A percentile compares a stretch with the other conserved stretches of the same genome.
These are phyloP conservation scores for Congeria kusceri DNA, from an alignment of 2,888 invertebrate species.

Conservation along the genomic window DNA sequence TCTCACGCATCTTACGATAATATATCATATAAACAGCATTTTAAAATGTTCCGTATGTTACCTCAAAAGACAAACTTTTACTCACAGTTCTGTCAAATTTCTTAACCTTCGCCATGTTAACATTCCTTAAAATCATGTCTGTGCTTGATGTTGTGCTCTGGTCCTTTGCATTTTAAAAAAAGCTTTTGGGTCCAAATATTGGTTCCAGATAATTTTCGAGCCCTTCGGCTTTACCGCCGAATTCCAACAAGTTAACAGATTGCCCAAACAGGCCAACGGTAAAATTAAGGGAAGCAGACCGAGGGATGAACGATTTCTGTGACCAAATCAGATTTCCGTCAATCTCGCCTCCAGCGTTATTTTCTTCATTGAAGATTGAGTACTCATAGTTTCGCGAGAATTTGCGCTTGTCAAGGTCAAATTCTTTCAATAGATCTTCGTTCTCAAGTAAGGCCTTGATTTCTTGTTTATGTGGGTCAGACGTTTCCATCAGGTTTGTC, in stretches of 20 bases:
- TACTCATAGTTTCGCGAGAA: slow-evolving; percentile 96
- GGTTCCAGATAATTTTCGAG: slow-evolving; percentile 93
- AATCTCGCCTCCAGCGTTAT: slow-evolving; percentile 87
- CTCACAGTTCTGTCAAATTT: slow-evolving; percentile 64
- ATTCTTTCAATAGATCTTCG: slow-evolving; percentile 91
- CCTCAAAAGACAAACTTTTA: too few species aligned
- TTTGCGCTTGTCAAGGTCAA: slow-evolving; percentile 94
- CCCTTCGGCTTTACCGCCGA: slow-evolving; percentile 93
- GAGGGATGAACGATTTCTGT: slow-evolving; percentile 82
- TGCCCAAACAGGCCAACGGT: slow-evolving; percentile 89
- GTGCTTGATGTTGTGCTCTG: slow-evolving; percentile 8
- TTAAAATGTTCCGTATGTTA: too few species aligned
- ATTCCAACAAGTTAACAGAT: slow-evolving; percentile 93
- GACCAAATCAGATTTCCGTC: slow-evolving; percentile 84
- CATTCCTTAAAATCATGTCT: slow-evolving; percentile 41
- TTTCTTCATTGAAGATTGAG: slow-evolving; percentile 91
- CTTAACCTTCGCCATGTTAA: slow-evolving; percentile 59
- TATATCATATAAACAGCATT: too few species aligned
- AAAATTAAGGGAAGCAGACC: slow-evolving; percentile 83
- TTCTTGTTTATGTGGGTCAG: slow-evolving; percentile 93
- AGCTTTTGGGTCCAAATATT: slow-evolving; percentile 89
- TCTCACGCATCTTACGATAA: too few species aligned
- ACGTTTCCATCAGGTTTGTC: slow-evolving; percentile 93
- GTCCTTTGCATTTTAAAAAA: slow-evolving; percentile 86
- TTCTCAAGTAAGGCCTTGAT: slow-evolving; percentile 94